Evolutionary conservation across 2,113 vertebrate species (phyloP).

Genomic region (Bettongia penicillata): DNA sequence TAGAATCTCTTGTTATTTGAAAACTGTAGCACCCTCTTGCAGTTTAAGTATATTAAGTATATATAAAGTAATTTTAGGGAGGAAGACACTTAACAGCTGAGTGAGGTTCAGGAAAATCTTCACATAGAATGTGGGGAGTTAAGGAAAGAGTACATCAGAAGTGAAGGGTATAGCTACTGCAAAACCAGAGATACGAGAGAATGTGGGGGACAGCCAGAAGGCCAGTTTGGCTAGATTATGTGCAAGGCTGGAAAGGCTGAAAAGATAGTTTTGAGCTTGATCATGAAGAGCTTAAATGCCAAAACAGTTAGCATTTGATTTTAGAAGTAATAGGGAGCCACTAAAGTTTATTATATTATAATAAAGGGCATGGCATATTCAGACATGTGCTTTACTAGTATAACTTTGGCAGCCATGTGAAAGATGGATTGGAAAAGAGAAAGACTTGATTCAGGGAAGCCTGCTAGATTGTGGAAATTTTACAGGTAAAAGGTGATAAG

Average conservation of each 20-base stretch:
- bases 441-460: neutral
- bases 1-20: neutral
- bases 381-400: neutral
- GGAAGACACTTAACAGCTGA: neutral
- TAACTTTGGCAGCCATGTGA: neutral
- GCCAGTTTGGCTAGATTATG: neutral
- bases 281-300: neutral
- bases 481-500: neutral
- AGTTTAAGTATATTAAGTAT: neutral
- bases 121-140: neutral
- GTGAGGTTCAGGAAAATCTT: neutral
- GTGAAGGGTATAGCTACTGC: neutral
- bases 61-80: neutral
- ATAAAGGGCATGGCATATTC: neutral
- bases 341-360: neutral
- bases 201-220: neutral
- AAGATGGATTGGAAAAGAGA: neutral
- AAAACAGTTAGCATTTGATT: neutral
- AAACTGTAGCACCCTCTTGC: neutral
- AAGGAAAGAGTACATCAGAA: neutral
- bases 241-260: neutral
- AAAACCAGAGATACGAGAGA: neutral
- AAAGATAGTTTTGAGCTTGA: neutral
- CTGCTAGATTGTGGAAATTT: neutral
- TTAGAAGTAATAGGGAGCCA: neutral